Percentiles rank a stretch among this genome's conserved stretches.
These are phyloP conservation scores for Xyrichtys novacula DNA, from an alignment of 2,797 vertebrate species.

Conservation along the genomic window DNA sequence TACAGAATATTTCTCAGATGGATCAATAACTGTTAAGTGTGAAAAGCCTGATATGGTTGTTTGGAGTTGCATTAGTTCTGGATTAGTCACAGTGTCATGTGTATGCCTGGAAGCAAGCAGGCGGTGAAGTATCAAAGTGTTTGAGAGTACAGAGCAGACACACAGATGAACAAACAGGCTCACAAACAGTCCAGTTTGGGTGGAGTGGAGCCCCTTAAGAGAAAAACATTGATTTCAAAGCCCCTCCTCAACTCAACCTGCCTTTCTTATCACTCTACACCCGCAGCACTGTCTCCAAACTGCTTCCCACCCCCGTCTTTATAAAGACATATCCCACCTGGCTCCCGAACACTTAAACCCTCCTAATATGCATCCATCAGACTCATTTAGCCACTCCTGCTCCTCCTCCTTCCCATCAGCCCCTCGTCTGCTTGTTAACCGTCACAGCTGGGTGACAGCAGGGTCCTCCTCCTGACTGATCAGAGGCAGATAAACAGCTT, in stretches of 20 bases:
- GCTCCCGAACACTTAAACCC: conserved; percentile 51
- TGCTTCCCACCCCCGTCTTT: conserved; percentile 39
- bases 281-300: conserved; percentile 28
- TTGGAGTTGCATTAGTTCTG: conserved; percentile 32
- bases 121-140: conserved; percentile 29
- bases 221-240: conserved; percentile 52
- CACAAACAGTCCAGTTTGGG: conserved; percentile 28
- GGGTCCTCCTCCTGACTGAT: conserved; percentile 36
- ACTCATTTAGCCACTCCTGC: conserved; percentile 35
- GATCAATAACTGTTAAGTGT: conserved; percentile 45
- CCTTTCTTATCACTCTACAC: conserved; percentile 55
- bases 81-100: conserved; percentile 19
- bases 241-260: conserved; percentile 41
- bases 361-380: conserved; percentile 41
- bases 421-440: conserved; percentile 56
- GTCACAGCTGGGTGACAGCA: conserved; percentile 49
- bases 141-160: conserved; percentile 27
- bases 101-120: conserved; percentile 23
- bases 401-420: conserved; percentile 43
- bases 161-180: conserved; percentile 8
- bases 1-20: conserved; percentile 27
- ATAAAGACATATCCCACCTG: conserved; percentile 50
- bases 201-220: conserved; percentile 47
- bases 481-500: conserved; percentile 37
- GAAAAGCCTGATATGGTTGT: conserved; percentile 41